Evolutionary conservation across 2,797 vertebrate genomes (phyloP).

Genomic region (Syngnathus rostellatus): DNA sequence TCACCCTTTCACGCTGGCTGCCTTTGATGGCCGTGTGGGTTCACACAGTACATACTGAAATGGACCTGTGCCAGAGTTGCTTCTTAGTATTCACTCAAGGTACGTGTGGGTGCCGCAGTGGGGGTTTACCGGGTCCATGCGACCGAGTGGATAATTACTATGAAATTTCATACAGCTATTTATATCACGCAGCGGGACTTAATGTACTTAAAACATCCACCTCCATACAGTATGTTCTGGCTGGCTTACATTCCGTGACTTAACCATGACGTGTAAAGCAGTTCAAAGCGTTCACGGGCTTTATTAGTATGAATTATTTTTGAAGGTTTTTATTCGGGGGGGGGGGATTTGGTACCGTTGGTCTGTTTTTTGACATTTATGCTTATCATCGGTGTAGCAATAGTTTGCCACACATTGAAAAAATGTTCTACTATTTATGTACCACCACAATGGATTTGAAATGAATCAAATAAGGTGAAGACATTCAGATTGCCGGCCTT

Average conservation of each 20-base stretch:
- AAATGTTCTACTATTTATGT: too few species aligned
- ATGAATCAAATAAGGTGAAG: too few species aligned
- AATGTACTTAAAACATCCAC: slow-evolving; percentile 38
- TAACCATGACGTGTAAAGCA: slow-evolving; percentile 4
- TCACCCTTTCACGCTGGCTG: slow-evolving; percentile 58
- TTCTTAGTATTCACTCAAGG: slow-evolving; percentile 70
- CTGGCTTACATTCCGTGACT: slow-evolving; percentile 15
- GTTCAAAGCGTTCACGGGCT: not conserved
- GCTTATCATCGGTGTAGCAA: slow-evolving; percentile 16
- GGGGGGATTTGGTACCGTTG: slow-evolving; percentile 39
- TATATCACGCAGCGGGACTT: slow-evolving; percentile 60
- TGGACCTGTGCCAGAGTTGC: slow-evolving; percentile 62
- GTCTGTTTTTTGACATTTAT: slow-evolving; percentile 28
- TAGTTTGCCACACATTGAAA: too few species aligned
- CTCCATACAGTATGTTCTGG: slow-evolving; percentile 34
- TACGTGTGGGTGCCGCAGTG: slow-evolving; percentile 65
- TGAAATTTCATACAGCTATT: slow-evolving; percentile 66
- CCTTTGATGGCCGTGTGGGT: slow-evolving; percentile 65
- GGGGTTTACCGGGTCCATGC: slow-evolving; percentile 66
- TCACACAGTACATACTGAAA: slow-evolving; percentile 67
- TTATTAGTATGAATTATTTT: not conserved
- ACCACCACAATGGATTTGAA: too few species aligned
- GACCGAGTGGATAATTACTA: slow-evolving; percentile 67
- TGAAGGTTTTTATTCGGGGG: slow-evolving; percentile 27
- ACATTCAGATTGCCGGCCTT: too few species aligned